Conservation (phyloP, 2,888 invertebrate species). For the Acanthoscelides obtectus region DNA sequence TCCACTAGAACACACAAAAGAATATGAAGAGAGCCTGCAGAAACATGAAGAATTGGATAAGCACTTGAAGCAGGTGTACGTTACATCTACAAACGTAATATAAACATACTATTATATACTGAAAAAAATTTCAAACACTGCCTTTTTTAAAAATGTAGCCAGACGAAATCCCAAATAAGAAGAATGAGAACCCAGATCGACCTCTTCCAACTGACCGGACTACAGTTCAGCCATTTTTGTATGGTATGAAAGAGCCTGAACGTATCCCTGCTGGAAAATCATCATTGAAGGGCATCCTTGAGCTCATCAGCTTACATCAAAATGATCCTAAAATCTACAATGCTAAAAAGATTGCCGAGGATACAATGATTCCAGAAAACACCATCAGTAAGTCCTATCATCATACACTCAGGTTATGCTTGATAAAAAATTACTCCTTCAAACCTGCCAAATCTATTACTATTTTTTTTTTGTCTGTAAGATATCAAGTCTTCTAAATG, state of each 20-base stretch:
- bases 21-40: conserved; percentile 56
- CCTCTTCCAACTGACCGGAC: conserved; percentile 58
- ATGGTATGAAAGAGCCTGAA: conserved; percentile 65
- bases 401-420: no score
- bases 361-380: conserved; percentile 63
- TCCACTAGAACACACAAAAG: conserved; percentile 55
- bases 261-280: conserved; percentile 59
- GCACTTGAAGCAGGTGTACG: conserved; percentile 67
- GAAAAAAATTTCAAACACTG: background rate
- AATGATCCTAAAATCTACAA: conserved; percentile 57
- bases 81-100: conserved; percentile 53
- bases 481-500: no score
- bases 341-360: conserved; percentile 57
- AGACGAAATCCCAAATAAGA: conserved; percentile 35
- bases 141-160: conserved; percentile 7
- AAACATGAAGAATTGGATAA: conserved; percentile 61
- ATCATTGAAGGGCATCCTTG: conserved; percentile 59
- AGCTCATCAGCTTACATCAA: conserved; percentile 63
- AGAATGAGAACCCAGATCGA: conserved; percentile 43
- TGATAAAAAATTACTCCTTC: no score
- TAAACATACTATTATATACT: background rate
- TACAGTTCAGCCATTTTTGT: conserved; percentile 54
- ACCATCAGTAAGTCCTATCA: conserved; percentile 57
- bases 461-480: no score
- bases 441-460: no score